These are phyloP conservation scores for Trachythela sp. DNA, from an alignment of 64 coral and sea anemone genomes.

Conservation along the genomic window DNA sequence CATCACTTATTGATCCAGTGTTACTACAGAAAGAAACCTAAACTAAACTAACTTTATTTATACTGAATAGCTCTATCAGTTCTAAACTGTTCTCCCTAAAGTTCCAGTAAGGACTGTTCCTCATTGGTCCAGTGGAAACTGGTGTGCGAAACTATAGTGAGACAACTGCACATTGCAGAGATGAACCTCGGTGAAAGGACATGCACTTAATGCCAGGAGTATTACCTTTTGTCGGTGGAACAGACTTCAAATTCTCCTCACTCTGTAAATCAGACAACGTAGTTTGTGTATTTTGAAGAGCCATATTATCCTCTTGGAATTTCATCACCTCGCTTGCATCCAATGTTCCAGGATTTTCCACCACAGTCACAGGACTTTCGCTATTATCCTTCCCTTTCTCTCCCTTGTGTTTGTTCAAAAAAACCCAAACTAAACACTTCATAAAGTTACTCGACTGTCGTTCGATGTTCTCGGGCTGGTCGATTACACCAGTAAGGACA, in stretches of 20 bases:
- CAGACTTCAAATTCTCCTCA: background rate
- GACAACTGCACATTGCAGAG: no score
- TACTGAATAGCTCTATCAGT: no score
- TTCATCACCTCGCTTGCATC: background rate
- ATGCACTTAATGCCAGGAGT: no score
- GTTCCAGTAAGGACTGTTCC: no score
- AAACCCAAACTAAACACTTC: slow-evolving; percentile 84
- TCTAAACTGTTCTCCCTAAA: no score
- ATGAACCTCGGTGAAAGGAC: no score
- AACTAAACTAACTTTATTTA: no score
- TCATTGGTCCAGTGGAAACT: no score
- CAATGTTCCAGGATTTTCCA: background rate
- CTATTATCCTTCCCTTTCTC: background rate
- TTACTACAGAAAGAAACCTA: no score
- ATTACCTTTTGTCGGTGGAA: background rate
- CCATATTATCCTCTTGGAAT: background rate
- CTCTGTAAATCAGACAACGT: background rate
- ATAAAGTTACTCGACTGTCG: slow-evolving; percentile 82
- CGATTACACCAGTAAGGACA: slow-evolving; percentile 88
- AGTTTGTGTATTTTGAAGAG: background rate
- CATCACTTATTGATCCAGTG: no score
- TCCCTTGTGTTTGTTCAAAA: slow-evolving; percentile 59
- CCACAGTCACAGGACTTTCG: background rate
- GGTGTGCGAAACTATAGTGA: no score
- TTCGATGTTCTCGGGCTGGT: slow-evolving; percentile 84